Conservation (phyloP, 2,888 invertebrate species). For the Limnephilus rhombicus region DNA sequence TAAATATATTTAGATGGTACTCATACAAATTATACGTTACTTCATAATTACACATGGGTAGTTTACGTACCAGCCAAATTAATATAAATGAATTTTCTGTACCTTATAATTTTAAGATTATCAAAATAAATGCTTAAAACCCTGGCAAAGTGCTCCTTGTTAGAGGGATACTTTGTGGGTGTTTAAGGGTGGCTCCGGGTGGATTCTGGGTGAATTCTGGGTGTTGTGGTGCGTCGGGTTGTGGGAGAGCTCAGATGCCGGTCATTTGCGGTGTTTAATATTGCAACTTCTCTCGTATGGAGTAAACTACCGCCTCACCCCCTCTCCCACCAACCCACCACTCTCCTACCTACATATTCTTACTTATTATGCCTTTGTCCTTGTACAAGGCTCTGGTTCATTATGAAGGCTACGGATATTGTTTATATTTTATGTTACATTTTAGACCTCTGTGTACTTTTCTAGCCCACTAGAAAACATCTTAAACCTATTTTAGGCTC, state of each 20-base stretch:
- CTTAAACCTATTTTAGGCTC: too few species aligned
- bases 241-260: conserved; percentile 54
- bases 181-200: conserved; percentile 4
- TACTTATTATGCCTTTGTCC: not conserved
- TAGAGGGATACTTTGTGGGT: conserved; percentile 1
- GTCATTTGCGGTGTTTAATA: conserved; percentile 53
- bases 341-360: not conserved
- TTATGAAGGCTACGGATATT: not conserved
- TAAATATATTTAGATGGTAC: too few species aligned
- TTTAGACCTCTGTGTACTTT: too few species aligned
- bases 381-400: not conserved
- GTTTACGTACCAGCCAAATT: too few species aligned
- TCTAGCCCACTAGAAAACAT: too few species aligned
- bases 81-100: too few species aligned
- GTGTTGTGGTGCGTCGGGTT: conserved; percentile 28
- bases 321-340: not conserved
- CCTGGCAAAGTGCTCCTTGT: not conserved
- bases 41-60: too few species aligned
- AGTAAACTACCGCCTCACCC: not conserved
- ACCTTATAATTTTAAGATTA: too few species aligned
- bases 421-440: too few species aligned
- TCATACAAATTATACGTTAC: too few species aligned
- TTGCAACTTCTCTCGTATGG: conserved; percentile 44
- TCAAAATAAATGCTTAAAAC: too few species aligned
- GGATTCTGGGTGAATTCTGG: not conserved